A percentile compares a stretch with the other conserved stretches of the same genome.
phyloP scores from a whole-genome alignment of 2,888 invertebrate genomes.

The Cheilosia vernalis region DNA sequence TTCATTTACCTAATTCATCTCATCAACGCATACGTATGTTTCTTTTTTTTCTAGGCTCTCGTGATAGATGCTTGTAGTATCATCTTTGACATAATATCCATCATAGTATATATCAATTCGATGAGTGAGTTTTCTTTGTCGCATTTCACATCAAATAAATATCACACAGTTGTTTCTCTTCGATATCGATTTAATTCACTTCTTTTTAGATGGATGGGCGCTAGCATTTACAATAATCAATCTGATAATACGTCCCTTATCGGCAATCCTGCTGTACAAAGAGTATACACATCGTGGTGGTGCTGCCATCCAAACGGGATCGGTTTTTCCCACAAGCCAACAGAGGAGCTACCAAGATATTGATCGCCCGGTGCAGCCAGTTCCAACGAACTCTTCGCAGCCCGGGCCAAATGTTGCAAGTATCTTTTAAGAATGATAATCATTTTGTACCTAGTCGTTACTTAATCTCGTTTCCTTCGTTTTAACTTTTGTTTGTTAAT shows the following conservation, averaged over 20 bases:
- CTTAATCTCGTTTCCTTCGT: conserved; percentile 47
- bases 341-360: conserved; percentile 83
- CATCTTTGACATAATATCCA: conserved; percentile 82
- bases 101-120: conserved; percentile 79
- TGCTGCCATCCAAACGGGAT: conserved; percentile 78
- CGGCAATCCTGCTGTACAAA: conserved; percentile 81
- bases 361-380: conserved; percentile 82
- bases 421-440: conserved; percentile 80
- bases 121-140: conserved; percentile 81
- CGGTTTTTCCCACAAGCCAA: conserved; percentile 81
- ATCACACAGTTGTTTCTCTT: neutral
- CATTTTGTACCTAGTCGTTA: conserved; percentile 70
- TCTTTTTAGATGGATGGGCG: conserved; percentile 82
- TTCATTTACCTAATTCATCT: conserved; percentile 50
- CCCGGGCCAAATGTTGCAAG: conserved; percentile 82
- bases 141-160: neutral
- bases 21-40: conserved; percentile 57
- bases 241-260: conserved; percentile 81
- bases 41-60: conserved; percentile 81
- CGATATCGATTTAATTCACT: neutral
- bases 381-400: conserved; percentile 80
- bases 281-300: conserved; percentile 83
- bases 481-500: conserved; percentile 36
- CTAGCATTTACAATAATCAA: conserved; percentile 82
- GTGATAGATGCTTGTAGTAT: conserved; percentile 82